These are phyloP conservation scores for Leptinotarsa peninsularis DNA, from an alignment of 2,888 invertebrate species.

Conservation along the genomic window DNA sequence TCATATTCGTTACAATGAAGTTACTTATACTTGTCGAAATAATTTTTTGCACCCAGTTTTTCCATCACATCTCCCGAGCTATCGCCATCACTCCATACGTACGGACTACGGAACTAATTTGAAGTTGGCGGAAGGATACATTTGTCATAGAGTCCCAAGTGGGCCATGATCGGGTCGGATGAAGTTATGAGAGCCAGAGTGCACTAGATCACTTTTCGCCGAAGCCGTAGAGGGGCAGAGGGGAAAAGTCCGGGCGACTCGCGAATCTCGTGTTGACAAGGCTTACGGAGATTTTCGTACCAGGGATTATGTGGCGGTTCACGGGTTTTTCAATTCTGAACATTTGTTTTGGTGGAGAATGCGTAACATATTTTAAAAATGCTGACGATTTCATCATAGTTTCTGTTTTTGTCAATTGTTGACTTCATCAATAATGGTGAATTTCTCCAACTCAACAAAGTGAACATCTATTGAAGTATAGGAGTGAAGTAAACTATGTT, in stretches of 20 bases:
- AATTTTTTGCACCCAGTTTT: not conserved
- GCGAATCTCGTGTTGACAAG: slow-evolving; percentile 17
- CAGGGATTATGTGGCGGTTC: not conserved
- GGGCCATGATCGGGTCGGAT: slow-evolving; percentile 68
- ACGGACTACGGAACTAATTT: slow-evolving; percentile 65
- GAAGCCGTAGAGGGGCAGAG: slow-evolving; percentile 46
- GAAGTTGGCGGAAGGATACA: slow-evolving; percentile 69
- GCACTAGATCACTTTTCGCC: slow-evolving; percentile 65
- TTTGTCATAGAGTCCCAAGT: slow-evolving; percentile 68
- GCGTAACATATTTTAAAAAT: not conserved
- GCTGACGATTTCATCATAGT: not conserved
- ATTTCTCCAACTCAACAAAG: too few relatives aligned
- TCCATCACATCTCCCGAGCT: slow-evolving; percentile 29
- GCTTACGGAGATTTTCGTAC: slow-evolving; percentile 9
- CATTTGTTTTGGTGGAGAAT: not conserved
- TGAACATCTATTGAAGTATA: too few relatives aligned
- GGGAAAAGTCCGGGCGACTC: slow-evolving; percentile 51
- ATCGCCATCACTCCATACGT: slow-evolving; percentile 56
- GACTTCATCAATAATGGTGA: too few relatives aligned
- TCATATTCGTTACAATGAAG: too few relatives aligned
- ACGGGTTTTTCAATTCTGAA: slow-evolving; percentile 9
- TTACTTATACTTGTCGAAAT: not conserved
- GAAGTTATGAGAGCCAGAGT: slow-evolving; percentile 68
- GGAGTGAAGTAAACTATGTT: too few relatives aligned
- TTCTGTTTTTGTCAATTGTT: too few relatives aligned